A percentile compares a stretch with the other conserved stretches of the same genome.
Conservation (phyloP, 2,113 vertebrate genomes). For the Crotalus viridis region DNA sequence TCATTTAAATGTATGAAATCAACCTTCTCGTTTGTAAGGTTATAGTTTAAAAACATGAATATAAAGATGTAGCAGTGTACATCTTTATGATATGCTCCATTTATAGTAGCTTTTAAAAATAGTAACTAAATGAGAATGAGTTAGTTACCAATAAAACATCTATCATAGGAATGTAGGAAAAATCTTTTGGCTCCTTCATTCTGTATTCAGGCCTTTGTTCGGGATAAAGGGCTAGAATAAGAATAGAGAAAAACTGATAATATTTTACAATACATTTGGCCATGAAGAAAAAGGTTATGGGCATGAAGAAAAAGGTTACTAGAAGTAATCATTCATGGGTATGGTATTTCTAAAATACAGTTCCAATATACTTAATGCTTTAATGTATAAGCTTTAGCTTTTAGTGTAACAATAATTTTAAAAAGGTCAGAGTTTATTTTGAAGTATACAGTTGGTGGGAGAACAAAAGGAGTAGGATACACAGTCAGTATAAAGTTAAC, state of each 20-base stretch:
- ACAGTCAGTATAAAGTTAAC: not conserved
- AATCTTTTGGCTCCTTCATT: slow-evolving; percentile 11
- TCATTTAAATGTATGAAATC: not conserved
- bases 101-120: slow-evolving; percentile 49
- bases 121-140: slow-evolving; percentile 37
- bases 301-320: slow-evolving; percentile 2
- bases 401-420: not conserved
- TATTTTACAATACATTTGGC: not conserved
- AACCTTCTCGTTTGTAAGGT: slow-evolving; percentile 21
- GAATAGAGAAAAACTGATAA: not conserved
- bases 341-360: not conserved
- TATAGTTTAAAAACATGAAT: not conserved
- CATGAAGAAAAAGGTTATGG: slow-evolving; percentile 10
- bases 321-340: rapidly evolving
- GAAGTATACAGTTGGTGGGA: not conserved
- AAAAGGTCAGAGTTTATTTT: not conserved
- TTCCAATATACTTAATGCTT: not conserved
- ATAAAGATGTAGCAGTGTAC: not conserved
- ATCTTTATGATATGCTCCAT: not conserved
- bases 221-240: not conserved
- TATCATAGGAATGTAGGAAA: slow-evolving; percentile 18
- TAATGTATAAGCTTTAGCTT: not conserved
- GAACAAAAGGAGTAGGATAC: not conserved
- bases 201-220: slow-evolving; percentile 6
- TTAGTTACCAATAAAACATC: not conserved